phyloP scores from a whole-genome alignment of 2,113 vertebrate genomes.

The Canis aureus region DNA sequence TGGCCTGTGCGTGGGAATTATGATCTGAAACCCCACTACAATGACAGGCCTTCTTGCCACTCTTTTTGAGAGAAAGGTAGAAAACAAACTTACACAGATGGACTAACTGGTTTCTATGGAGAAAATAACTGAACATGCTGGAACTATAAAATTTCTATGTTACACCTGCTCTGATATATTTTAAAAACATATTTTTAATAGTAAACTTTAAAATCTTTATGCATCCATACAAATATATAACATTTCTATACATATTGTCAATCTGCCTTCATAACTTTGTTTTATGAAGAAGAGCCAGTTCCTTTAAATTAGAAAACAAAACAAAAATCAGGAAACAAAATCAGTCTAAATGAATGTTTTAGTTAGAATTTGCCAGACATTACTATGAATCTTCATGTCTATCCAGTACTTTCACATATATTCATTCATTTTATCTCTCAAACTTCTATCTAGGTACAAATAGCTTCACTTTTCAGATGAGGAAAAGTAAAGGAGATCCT shows the following conservation, averaged over 20 bases:
- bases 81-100: not conserved
- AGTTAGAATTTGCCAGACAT: constrained; percentile 37
- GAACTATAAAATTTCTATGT: not conserved
- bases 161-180: not conserved
- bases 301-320: constrained; percentile 22
- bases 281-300: not conserved
- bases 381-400: not conserved
- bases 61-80: not conserved
- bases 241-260: not conserved
- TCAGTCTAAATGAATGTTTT: constrained; percentile 22
- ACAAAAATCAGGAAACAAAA: constrained; percentile 50
- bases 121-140: constrained; percentile 49
- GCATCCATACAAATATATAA: not conserved
- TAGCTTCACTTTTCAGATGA: not conserved
- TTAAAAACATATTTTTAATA: constrained; percentile 38
- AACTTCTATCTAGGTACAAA: not conserved
- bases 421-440: not conserved
- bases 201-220: constrained; percentile 41
- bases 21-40: not conserved
- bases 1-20: not conserved
- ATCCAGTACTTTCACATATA: not conserved
- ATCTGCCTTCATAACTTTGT: not conserved
- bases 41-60: not conserved
- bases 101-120: not conserved
- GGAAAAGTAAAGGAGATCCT: not conserved